Base-by-base conservation (phyloP, 2,113 vertebrate species). In the Burhinus oedicnemus region DNA sequence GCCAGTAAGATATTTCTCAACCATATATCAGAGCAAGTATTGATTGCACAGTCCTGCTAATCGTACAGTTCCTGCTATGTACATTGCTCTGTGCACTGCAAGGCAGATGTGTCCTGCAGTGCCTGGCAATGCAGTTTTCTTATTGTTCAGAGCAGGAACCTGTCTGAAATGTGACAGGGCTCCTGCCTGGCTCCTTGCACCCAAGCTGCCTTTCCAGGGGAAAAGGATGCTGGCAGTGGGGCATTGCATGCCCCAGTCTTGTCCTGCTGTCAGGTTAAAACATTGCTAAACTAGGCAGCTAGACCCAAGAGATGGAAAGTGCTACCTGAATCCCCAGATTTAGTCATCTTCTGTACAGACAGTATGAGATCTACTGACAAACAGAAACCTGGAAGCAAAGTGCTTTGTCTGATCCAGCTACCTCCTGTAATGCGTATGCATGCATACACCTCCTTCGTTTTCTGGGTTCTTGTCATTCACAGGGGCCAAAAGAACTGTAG, bases 31-130 rank as follows among this genome's bases (percentile, higher is more conserved):
- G 55, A 57, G 75, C 55, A 51, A 26, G 27, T 5, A 26, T 12
- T 38, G 62, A 27, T 13, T 40, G 47, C 68, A 26, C 30, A 34
- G 71, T 22, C 34, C 23, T 30, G 36, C 29, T 65, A 38, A 21
- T 32, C 0, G 2, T 23, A 7, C 12, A 5, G 20, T 1, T 47
- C 79, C n/a, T 42, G 74, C 40, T 54, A 1, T 5, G 18, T 6
- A 25, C 2, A 3, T 30, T 19, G 42, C 25, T 34, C 49, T 51
- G 49, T 23, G 49, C 49, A 12, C 49, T 51, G 23, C 49, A 51
- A 51, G 49, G 49, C 45, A 38, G 54, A 17, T 15, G 40, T 51
- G 26, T 64, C 42, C 51, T 27, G 5, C 57, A 10, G 27, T 14
- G 79, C 57, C 51, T 40, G 44, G 19, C 27, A 18, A 7, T 25